Conservation (phyloP, 2,888 invertebrate genomes). For the Strigamia maritima region DNA sequence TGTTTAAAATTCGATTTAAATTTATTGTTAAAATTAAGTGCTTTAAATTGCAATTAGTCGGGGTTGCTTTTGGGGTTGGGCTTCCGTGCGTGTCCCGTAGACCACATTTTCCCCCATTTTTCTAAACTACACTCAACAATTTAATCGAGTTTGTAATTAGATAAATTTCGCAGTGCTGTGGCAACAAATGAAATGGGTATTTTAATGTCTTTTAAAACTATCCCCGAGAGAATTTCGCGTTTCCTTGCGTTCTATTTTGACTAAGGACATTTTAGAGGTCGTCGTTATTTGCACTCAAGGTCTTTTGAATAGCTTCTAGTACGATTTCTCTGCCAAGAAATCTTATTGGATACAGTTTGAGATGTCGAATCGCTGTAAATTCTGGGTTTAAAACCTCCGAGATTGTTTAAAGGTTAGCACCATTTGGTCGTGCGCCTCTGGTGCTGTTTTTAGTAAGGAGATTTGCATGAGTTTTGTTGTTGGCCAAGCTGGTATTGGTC, state of each 20-base stretch:
- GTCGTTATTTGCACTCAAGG: background rate
- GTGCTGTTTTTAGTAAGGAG: background rate
- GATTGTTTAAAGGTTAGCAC: constrained; percentile 17
- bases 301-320: background rate
- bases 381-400: background rate
- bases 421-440: background rate
- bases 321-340: background rate
- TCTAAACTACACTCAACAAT: no score
- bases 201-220: background rate
- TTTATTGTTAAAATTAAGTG: no score
- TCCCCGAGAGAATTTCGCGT: background rate
- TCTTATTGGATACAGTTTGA: background rate
- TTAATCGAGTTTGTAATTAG: constrained; percentile 1
- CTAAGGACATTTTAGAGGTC: constrained; percentile 6
- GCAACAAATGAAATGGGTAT: background rate
- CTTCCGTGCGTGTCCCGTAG: background rate
- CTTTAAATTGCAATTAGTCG: no score
- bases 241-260: background rate
- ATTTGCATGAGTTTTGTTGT: constrained; percentile 17
- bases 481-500: background rate
- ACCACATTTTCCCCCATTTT: background rate
- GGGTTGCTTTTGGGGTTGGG: background rate
- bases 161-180: background rate
- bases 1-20: no score
- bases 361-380: background rate